Evolutionary conservation across 2,888 invertebrate genomes (phyloP).

Genomic region (Buathra laborator): DNA sequence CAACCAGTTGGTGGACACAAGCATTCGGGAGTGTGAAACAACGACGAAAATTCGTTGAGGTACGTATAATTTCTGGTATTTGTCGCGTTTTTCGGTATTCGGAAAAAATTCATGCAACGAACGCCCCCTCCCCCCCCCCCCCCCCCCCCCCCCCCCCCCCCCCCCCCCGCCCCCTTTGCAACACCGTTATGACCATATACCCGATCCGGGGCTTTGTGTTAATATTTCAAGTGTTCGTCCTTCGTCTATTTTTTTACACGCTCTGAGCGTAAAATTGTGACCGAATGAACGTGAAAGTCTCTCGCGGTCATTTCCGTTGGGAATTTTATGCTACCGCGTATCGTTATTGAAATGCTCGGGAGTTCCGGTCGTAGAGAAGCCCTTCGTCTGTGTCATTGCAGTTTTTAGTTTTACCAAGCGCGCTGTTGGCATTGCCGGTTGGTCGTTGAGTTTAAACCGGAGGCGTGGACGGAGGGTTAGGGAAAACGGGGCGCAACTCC

Average conservation of each 20-base stretch:
- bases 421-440: conserved; percentile 17
- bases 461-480: neutral
- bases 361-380: neutral
- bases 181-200: neutral
- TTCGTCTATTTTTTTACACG: neutral
- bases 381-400: conserved; percentile 3
- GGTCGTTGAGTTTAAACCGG: neutral
- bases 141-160: too few relatives aligned
- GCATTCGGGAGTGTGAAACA: conserved; percentile 1
- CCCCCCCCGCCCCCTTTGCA: neutral
- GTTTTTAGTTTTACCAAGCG: neutral
- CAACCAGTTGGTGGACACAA: neutral
- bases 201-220: neutral
- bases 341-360: conserved; percentile 10
- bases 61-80: conserved; percentile 32
- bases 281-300: neutral
- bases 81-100: conserved; percentile 2
- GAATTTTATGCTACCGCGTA: neutral
- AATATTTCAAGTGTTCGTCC: conserved; percentile 25
- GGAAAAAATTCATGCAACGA: neutral
- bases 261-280: neutral
- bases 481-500: conserved; percentile 8
- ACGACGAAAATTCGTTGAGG: conserved; percentile 6
- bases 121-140: too few relatives aligned
- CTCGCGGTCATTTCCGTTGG: conserved; percentile 1